These are phyloP conservation scores for Rugalucina vietnamica DNA, from an alignment of 2,888 invertebrate species.

Conservation along the genomic window DNA sequence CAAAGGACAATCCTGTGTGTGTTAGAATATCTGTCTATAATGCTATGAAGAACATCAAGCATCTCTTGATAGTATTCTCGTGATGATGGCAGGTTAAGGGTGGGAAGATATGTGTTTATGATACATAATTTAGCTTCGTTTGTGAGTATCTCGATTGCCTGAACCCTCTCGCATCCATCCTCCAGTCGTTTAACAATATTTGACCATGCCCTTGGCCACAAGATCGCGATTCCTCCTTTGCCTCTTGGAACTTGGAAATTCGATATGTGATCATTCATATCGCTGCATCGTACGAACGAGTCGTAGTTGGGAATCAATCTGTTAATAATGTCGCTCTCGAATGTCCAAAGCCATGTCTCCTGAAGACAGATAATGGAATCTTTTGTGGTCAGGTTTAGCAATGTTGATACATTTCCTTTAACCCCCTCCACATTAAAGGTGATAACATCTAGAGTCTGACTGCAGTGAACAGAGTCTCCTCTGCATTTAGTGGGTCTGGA, in stretches of 20 bases:
- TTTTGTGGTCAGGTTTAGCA: not conserved
- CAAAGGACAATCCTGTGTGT: not conserved
- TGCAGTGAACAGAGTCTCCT: not conserved
- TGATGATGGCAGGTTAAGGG: not conserved
- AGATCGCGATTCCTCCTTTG: not conserved
- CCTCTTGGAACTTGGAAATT: slow-evolving; percentile 8
- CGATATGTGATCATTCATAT: not conserved
- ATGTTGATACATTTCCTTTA: not conserved
- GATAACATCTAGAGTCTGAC: not conserved
- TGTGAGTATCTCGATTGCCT: not conserved
- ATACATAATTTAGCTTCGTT: not conserved
- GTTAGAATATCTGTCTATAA: not conserved
- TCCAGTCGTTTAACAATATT: not conserved
- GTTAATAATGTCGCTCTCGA: not conserved
- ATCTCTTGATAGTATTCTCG: not conserved
- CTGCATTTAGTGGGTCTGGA: not conserved
- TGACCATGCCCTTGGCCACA: not conserved
- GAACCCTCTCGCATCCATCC: not conserved
- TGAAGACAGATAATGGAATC: not conserved
- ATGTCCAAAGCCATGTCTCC: slow-evolving; percentile 8
- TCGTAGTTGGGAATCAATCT: not conserved
- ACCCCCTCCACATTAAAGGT: slow-evolving; percentile 3
- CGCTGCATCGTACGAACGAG: not conserved
- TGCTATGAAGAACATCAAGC: not conserved
- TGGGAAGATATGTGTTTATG: not conserved